Conservation (phyloP, 1,140 invertebrate species). For the Mizuhopecten yessoensis region DNA sequence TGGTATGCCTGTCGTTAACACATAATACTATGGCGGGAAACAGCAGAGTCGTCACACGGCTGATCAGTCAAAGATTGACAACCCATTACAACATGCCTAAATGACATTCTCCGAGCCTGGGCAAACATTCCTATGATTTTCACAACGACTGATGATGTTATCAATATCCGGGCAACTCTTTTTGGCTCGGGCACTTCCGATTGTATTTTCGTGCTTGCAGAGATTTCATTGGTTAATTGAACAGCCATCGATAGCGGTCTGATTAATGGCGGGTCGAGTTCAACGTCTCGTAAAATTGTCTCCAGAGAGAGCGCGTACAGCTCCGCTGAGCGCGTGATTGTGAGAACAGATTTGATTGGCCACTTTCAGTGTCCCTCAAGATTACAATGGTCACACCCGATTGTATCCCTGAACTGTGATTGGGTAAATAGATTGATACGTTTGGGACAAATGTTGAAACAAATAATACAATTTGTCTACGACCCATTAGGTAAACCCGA, state of each 20-base stretch:
- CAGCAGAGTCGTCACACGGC: not conserved
- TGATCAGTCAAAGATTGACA: not conserved
- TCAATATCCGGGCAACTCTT: not conserved
- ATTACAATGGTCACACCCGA: not conserved
- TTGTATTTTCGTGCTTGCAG: not conserved
- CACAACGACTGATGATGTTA: not conserved
- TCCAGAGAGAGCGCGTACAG: not conserved
- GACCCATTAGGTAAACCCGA: not conserved
- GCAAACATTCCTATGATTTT: not conserved
- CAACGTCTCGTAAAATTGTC: conserved; percentile 9
- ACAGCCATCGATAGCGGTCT: not conserved
- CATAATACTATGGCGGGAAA: not conserved
- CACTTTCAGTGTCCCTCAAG: not conserved
- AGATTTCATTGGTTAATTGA: not conserved
- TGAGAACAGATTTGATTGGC: not conserved
- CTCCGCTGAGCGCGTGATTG: not conserved
- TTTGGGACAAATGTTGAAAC: not conserved
- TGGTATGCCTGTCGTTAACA: not conserved
- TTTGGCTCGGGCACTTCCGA: not conserved
- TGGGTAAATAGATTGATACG: not conserved
- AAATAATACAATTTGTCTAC: not conserved
- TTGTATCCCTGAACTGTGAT: not conserved
- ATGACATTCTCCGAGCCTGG: not conserved
- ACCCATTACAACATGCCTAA: not conserved
- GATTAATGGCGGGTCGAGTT: conserved; percentile 30